Evolutionary conservation across 2,888 invertebrate genomes (phyloP).

Genomic region (Drosophila dives): DNA sequence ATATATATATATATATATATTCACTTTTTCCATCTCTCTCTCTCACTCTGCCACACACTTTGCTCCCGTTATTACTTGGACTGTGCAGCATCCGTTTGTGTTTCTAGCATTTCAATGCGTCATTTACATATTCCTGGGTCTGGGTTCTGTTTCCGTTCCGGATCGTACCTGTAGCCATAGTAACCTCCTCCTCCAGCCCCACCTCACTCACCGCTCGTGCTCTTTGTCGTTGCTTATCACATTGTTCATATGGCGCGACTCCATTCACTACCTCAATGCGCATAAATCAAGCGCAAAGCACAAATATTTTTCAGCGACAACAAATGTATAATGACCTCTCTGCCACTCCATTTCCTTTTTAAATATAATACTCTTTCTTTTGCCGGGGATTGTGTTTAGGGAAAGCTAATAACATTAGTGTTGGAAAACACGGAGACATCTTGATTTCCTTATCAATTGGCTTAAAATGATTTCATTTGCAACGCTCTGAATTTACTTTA

Average conservation of each 20-base stretch:
- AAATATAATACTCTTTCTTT: constrained; percentile 40
- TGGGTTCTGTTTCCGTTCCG: constrained; percentile 14
- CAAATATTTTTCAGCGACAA: constrained; percentile 77
- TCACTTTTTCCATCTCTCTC: background rate
- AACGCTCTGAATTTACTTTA: background rate
- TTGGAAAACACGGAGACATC: background rate
- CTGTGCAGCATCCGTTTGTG: constrained; percentile 36
- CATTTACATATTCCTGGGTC: constrained; percentile 61
- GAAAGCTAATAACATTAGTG: background rate
- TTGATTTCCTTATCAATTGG: constrained; percentile 7
- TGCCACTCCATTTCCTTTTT: constrained; percentile 30
- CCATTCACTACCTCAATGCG: constrained; percentile 52
- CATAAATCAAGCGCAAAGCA: constrained; percentile 78
- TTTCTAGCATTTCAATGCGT: constrained; percentile 39
- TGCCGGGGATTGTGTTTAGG: constrained; percentile 1
- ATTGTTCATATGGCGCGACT: constrained; percentile 69
- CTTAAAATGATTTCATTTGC: background rate
- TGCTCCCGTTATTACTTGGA: background rate
- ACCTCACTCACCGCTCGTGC: background rate
- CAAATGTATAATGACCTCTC: constrained; percentile 76
- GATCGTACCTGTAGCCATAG: background rate
- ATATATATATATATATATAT: constrained; percentile 1
- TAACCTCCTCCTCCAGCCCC: background rate
- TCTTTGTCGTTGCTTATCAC: constrained; percentile 15
- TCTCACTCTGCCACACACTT: background rate